Evolutionary conservation across 2,888 invertebrate genomes (phyloP).

Genomic region (Drosophila quinaria): DNA sequence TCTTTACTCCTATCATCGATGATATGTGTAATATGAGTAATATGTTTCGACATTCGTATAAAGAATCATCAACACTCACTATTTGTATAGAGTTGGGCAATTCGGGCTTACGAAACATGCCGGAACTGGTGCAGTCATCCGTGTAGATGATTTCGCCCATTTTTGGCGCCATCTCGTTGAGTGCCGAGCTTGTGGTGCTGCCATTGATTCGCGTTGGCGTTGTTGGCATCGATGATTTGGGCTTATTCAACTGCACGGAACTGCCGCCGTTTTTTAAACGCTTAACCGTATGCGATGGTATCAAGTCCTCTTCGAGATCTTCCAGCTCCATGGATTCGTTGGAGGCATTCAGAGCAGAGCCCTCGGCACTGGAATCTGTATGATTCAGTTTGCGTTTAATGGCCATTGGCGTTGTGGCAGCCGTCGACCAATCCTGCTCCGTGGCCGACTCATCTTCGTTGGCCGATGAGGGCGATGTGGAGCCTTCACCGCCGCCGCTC

Average conservation of each 20-base stretch:
- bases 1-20: too few species aligned
- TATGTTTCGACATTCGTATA: too few species aligned
- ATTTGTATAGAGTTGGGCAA: constrained; percentile 71
- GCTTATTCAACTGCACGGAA: constrained; percentile 77
- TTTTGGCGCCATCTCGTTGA: constrained; percentile 46
- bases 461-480: constrained; percentile 87
- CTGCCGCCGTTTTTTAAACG: constrained; percentile 85
- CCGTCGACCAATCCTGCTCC: constrained; percentile 75
- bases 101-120: constrained; percentile 84
- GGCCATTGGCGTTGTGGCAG: constrained; percentile 38
- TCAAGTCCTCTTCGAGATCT: constrained; percentile 87
- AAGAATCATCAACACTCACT: constrained; percentile 65
- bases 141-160: constrained; percentile 85
- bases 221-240: constrained; percentile 47
- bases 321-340: constrained; percentile 85
- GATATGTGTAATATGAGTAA: too few species aligned
- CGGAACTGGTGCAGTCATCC: constrained; percentile 83
- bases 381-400: constrained; percentile 86
- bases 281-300: constrained; percentile 86
- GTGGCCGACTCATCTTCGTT: constrained; percentile 72
- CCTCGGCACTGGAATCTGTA: constrained; percentile 83
- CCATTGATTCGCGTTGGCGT: constrained; percentile 80
- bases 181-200: constrained; percentile 47
- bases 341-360: constrained; percentile 84
- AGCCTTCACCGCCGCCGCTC: constrained; percentile 86